These are phyloP conservation scores for Rambutsinella grinnellia DNA, from an alignment of 2,888 invertebrate genomes.

Conservation along the genomic window DNA sequence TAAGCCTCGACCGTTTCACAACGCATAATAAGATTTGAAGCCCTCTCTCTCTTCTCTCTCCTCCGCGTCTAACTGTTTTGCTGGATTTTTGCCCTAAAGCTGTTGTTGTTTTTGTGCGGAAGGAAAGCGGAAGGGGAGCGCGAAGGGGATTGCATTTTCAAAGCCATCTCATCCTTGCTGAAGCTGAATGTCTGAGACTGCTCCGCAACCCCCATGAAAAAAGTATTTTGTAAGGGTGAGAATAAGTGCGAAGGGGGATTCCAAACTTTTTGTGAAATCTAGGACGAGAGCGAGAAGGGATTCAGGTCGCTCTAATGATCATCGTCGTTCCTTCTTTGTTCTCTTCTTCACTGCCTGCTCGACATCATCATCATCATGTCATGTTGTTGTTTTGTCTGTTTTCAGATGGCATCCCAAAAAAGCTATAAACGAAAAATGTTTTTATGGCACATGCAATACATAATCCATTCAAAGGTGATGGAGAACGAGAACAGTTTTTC, in stretches of 20 bases:
- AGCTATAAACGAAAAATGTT: background rate
- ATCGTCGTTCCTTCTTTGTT: constrained; percentile 36
- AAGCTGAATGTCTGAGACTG: background rate
- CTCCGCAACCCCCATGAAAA: background rate
- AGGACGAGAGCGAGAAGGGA: constrained; percentile 38
- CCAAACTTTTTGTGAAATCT: constrained; percentile 32
- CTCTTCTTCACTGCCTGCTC: background rate
- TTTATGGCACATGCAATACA: background rate
- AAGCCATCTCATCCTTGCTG: too few species aligned
- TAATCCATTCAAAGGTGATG: too few species aligned
- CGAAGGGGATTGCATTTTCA: constrained; percentile 38
- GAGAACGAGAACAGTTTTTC: too few species aligned
- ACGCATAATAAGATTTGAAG: background rate
- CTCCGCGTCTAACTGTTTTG: background rate
- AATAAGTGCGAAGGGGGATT: background rate
- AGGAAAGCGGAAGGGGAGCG: constrained; percentile 38
- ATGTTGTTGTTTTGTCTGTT: background rate
- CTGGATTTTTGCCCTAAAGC: background rate
- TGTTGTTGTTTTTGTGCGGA: constrained; percentile 7
- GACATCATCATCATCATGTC: background rate
- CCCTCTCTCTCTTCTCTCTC: background rate
- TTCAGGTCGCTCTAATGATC: too few species aligned
- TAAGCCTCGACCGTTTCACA: background rate
- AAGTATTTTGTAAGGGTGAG: constrained; percentile 17
- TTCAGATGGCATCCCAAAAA: too few species aligned